A percentile compares a stretch with the other conserved stretches of the same genome.
Conservation (phyloP, 2,113 vertebrate genomes). For the Azemiops feae region DNA sequence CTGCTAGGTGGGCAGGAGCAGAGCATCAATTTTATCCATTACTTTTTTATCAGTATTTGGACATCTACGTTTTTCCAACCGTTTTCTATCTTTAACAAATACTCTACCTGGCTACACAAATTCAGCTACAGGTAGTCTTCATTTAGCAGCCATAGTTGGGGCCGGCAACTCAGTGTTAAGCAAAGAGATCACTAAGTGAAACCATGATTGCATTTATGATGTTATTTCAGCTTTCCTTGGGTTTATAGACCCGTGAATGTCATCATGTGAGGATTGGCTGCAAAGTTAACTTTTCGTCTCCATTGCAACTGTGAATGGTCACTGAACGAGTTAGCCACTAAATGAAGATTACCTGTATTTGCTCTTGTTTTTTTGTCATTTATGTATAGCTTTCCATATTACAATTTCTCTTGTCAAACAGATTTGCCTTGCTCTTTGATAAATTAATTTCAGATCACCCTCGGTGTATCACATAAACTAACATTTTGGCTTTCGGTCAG, state of each 20-base stretch:
- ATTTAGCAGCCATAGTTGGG: not conserved
- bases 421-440: not conserved
- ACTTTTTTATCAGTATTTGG: not conserved
- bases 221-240: not conserved
- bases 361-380: not conserved
- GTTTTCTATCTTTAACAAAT: not conserved
- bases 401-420: not conserved
- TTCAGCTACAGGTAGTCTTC: not conserved
- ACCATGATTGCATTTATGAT: not conserved
- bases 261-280: not conserved
- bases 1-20: not conserved
- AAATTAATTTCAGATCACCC: not conserved
- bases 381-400: not conserved
- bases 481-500: not conserved
- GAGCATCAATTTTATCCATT: not conserved
- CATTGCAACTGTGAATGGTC: not conserved
- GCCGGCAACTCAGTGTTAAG: not conserved
- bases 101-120: not conserved
- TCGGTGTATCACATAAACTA: not conserved
- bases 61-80: not conserved
- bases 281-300: not conserved
- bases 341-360: not conserved
- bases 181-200: not conserved
- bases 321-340: not conserved
- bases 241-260: not conserved